phyloP scores from a whole-genome alignment of 1,140 invertebrate genomes.

The Sinonovacula constricta region DNA sequence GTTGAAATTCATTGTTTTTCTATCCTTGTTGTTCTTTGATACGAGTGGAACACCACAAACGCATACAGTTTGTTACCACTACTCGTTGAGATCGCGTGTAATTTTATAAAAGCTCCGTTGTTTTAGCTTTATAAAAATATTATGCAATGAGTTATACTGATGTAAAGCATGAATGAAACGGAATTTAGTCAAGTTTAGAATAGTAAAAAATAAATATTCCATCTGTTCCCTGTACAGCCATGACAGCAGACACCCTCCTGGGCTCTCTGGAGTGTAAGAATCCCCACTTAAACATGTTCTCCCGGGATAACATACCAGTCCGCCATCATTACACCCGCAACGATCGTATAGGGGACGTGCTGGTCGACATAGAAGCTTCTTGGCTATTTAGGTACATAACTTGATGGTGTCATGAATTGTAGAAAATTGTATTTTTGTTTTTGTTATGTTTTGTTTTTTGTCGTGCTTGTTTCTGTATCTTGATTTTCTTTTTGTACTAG shows the following conservation, averaged over 20 bases:
- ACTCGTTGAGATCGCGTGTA: no score
- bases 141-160: background rate
- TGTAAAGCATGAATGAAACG: background rate
- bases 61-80: no score
- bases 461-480: no score
- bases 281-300: slow-evolving; percentile 52
- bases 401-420: no score
- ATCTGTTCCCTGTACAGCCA: slow-evolving; percentile 19
- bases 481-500: no score
- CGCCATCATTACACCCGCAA: slow-evolving; percentile 61
- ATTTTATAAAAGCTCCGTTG: no score
- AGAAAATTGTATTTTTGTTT: no score
- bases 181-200: background rate
- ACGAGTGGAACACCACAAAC: no score
- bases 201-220: background rate
- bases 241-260: slow-evolving; percentile 32
- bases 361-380: slow-evolving; percentile 55
- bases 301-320: slow-evolving; percentile 39
- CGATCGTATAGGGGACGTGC: slow-evolving; percentile 54
- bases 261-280: slow-evolving; percentile 53
- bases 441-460: no score
- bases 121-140: background rate
- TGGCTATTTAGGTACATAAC: slow-evolving; percentile 59
- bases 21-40: no score
- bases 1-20: no score